Conservation (phyloP, 2,797 vertebrate species). For the Enteromius thamalakanensis region DNA sequence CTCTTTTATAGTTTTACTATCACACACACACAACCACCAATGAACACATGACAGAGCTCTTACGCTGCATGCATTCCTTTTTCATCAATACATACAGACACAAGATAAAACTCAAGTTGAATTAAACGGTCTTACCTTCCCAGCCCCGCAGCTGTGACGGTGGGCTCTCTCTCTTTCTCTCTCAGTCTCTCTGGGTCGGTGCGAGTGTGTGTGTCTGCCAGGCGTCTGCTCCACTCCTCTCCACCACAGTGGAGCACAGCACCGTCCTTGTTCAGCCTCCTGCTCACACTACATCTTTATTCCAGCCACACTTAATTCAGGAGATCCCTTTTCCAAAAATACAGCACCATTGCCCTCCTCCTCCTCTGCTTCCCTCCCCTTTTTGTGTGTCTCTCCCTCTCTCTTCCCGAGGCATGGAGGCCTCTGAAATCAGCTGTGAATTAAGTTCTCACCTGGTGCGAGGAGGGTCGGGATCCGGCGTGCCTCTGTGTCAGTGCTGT, state of each 20-base stretch:
- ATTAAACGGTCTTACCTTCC: constrained; percentile 54
- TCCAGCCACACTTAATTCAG: constrained; percentile 76
- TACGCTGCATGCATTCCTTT: background rate
- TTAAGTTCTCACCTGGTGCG: constrained; percentile 37
- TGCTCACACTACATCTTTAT: constrained; percentile 86
- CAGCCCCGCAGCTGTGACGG: constrained; percentile 53
- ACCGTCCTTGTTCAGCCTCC: constrained; percentile 77
- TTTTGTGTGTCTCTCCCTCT: constrained; percentile 58
- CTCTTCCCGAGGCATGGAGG: constrained; percentile 69
- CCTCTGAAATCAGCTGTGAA: constrained; percentile 45
- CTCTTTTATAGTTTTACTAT: constrained; percentile 49
- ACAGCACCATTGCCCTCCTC: constrained; percentile 65
- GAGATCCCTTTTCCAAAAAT: constrained; percentile 80
- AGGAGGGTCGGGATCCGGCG: background rate
- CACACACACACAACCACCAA: constrained; percentile 18
- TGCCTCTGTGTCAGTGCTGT: constrained; percentile 34
- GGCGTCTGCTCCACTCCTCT: constrained; percentile 65
- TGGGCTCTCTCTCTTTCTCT: constrained; percentile 46
- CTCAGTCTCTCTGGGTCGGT: constrained; percentile 21
- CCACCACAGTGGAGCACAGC: constrained; percentile 74
- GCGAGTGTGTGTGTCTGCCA: constrained; percentile 58
- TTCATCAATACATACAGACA: constrained; percentile 17
- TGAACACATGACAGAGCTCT: background rate
- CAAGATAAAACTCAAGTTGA: background rate
- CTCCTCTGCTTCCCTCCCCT: constrained; percentile 56